phyloP scores from a whole-genome alignment of 92 coral and sea anemone species.

The Paragorgia papillata region DNA sequence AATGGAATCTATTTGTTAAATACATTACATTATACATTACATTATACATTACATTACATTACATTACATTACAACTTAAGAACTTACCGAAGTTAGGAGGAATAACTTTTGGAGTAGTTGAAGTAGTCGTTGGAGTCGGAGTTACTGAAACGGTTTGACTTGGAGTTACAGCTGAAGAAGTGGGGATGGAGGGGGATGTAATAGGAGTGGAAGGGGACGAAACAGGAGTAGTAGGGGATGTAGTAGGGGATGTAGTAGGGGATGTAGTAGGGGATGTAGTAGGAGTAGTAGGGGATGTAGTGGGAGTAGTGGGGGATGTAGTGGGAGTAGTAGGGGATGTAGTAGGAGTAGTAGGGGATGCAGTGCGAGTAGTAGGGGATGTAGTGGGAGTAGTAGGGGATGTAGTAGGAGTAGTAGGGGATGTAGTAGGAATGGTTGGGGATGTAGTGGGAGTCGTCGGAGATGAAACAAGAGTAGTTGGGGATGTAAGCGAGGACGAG shows the following conservation, averaged over 20 bases:
- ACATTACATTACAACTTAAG: too few species aligned
- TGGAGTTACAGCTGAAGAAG: background rate
- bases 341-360: background rate
- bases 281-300: constrained; percentile 13
- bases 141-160: background rate
- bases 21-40: too few species aligned
- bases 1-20: too few species aligned
- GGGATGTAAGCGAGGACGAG: background rate
- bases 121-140: background rate
- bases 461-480: background rate
- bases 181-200: constrained; percentile 10
- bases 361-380: constrained; percentile 14
- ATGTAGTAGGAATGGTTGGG: background rate
- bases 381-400: constrained; percentile 8
- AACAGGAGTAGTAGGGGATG: background rate
- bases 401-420: background rate
- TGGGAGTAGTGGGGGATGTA: constrained; percentile 17
- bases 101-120: background rate
- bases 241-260: constrained; percentile 8
- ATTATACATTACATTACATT: too few species aligned
- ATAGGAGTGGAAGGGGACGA: background rate
- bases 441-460: background rate
- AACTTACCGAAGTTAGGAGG: background rate
- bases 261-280: background rate
- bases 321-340: background rate